These are phyloP conservation scores for Drosophila ficusphila DNA, from an alignment of 1,140 invertebrate species.

Conservation along the genomic window DNA sequence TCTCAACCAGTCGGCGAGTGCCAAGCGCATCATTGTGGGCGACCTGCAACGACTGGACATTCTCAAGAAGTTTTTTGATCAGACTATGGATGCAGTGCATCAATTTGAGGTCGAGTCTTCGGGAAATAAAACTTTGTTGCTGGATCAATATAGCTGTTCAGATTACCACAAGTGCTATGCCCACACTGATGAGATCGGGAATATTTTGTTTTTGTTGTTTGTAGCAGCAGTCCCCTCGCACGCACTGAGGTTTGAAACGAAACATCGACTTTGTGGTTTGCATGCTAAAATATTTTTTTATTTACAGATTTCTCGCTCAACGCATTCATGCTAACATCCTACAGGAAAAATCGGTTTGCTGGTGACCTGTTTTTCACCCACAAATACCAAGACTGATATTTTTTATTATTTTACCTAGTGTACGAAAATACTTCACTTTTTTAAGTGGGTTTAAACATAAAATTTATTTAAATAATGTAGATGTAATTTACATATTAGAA, in stretches of 20 bases:
- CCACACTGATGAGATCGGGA: slow-evolving; percentile 58
- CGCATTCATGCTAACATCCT: slow-evolving; percentile 38
- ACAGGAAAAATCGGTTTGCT: slow-evolving; percentile 50
- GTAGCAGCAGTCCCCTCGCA: slow-evolving; percentile 74
- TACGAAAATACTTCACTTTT: neutral
- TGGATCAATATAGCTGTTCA: slow-evolving; percentile 76
- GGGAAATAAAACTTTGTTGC: slow-evolving; percentile 19
- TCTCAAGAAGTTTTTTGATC: slow-evolving; percentile 72
- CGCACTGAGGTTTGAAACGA: slow-evolving; percentile 61
- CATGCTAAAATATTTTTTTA: neutral
- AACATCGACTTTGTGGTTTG: accelerated
- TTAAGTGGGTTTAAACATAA: neutral
- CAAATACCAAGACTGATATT: slow-evolving; percentile 36
- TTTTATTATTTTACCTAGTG: neutral
- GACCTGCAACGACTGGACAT: slow-evolving; percentile 71
- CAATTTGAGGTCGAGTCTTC: slow-evolving; percentile 28
- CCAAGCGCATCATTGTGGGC: slow-evolving; percentile 67
- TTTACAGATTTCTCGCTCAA: slow-evolving; percentile 43
- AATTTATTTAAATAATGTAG: no score
- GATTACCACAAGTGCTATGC: slow-evolving; percentile 79
- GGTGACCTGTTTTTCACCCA: slow-evolving; percentile 9
- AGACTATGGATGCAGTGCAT: slow-evolving; percentile 63
- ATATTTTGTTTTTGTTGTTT: slow-evolving; percentile 68
- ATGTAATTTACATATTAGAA: no score
- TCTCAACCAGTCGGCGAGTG: slow-evolving; percentile 61